Conservation (phyloP, 2,113 vertebrate species). For the Mungos mungo region DNA sequence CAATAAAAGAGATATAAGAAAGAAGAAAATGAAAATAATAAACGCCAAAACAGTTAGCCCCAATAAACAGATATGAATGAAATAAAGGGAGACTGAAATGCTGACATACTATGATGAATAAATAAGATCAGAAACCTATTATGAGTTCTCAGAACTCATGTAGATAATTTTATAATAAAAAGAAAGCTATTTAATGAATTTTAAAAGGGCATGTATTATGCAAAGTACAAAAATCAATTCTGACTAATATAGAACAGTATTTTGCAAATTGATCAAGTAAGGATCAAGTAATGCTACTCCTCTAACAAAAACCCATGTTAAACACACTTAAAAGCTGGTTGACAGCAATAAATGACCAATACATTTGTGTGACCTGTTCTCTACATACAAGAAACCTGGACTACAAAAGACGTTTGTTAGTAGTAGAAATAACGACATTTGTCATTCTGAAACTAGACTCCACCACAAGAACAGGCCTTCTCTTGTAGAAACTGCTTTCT, state of each 20-base stretch:
- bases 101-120: background rate
- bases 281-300: background rate
- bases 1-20: background rate
- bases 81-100: slow-evolving; percentile 4
- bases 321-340: background rate
- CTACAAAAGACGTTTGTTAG: slow-evolving; percentile 10
- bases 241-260: slow-evolving; percentile 21
- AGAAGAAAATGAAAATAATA: background rate
- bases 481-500: background rate
- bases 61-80: background rate
- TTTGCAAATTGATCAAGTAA: background rate
- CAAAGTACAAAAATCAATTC: background rate
- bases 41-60: background rate
- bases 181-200: background rate
- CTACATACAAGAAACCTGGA: background rate
- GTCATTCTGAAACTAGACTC: slow-evolving; percentile 45
- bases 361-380: background rate
- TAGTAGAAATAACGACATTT: slow-evolving; percentile 24
- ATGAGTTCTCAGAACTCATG: background rate
- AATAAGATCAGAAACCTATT: background rate
- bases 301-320: background rate
- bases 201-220: background rate
- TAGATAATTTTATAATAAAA: background rate
- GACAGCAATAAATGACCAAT: background rate
- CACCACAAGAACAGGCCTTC: background rate